Conservation (phyloP, 2,888 invertebrate species). For the Ectemnius lituratus region DNA sequence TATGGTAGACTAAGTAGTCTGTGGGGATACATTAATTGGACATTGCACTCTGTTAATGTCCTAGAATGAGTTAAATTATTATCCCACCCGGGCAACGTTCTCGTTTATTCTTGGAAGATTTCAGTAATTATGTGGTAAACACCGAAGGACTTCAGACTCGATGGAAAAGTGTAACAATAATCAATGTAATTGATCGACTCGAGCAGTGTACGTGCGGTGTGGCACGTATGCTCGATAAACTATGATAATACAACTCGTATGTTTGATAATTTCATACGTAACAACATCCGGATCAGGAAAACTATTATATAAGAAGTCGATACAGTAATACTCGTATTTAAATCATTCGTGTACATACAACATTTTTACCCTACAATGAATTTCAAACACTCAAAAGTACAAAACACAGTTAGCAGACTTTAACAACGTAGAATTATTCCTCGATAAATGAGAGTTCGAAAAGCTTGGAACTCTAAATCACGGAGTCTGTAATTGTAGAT, state of each 20-base stretch:
- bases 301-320: slow-evolving; percentile 19
- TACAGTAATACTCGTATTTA: background rate
- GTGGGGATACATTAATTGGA: slow-evolving; percentile 48
- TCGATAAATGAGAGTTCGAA: too few relatives aligned
- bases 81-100: slow-evolving; percentile 5
- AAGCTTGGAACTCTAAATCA: too few relatives aligned
- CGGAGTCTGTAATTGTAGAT: too few relatives aligned
- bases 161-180: too few relatives aligned
- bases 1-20: background rate
- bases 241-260: background rate
- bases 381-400: too few relatives aligned
- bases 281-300: slow-evolving; percentile 4
- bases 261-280: background rate
- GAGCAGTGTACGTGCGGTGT: background rate
- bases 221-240: slow-evolving; percentile 1
- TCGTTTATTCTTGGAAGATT: background rate
- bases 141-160: too few relatives aligned
- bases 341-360: too few relatives aligned
- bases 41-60: slow-evolving; percentile 61
- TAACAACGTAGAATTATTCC: too few relatives aligned
- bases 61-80: slow-evolving; percentile 11
- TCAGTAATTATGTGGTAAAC: too few relatives aligned
- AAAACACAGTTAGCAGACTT: background rate
- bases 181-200: background rate
- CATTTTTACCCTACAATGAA: too few relatives aligned